Evolutionary conservation across 2,797 vertebrate genomes (phyloP).

Genomic region (Chelidonichthys spinosus): DNA sequence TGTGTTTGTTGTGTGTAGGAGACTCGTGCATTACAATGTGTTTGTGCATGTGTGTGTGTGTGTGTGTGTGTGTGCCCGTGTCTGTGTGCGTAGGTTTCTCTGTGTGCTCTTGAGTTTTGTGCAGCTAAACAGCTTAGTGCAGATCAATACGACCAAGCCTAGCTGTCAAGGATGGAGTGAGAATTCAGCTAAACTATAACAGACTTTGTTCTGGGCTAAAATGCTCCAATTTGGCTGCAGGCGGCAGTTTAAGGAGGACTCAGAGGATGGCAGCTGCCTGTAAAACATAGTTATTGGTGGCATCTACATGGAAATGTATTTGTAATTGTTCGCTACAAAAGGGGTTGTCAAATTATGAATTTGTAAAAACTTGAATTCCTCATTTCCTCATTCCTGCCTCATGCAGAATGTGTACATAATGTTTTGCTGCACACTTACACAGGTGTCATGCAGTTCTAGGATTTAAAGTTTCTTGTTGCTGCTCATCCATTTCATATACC

Average conservation of each 20-base stretch:
- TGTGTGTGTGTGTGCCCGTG: neutral
- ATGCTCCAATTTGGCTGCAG: conserved; percentile 40
- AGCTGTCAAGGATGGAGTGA: conserved; percentile 56
- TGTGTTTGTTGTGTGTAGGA: neutral
- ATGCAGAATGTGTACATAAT: neutral
- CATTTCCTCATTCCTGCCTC: neutral
- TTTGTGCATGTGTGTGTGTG: neutral
- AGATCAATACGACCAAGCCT: conserved; percentile 60
- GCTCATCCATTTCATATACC: neutral
- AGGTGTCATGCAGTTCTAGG: neutral
- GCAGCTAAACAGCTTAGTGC: conserved; percentile 50
- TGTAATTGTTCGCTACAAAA: neutral
- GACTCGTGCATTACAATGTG: neutral
- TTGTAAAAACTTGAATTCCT: neutral
- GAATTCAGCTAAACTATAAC: conserved; percentile 56
- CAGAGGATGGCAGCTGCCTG: conserved; percentile 12
- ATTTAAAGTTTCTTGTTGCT: neutral
- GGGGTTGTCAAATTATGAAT: neutral
- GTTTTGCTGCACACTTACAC: neutral
- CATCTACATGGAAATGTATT: conserved; percentile 16
- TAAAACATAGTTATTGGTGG: conserved; percentile 35
- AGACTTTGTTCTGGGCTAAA: conserved; percentile 43
- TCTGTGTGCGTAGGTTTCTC: conserved; percentile 14
- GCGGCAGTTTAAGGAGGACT: conserved; percentile 34
- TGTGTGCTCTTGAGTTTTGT: conserved; percentile 46